Evolutionary conservation across 2,888 invertebrate genomes (phyloP), one percentile per base, ranked within the genome.

Genomic region (Platerodrilus igneus): DNA sequence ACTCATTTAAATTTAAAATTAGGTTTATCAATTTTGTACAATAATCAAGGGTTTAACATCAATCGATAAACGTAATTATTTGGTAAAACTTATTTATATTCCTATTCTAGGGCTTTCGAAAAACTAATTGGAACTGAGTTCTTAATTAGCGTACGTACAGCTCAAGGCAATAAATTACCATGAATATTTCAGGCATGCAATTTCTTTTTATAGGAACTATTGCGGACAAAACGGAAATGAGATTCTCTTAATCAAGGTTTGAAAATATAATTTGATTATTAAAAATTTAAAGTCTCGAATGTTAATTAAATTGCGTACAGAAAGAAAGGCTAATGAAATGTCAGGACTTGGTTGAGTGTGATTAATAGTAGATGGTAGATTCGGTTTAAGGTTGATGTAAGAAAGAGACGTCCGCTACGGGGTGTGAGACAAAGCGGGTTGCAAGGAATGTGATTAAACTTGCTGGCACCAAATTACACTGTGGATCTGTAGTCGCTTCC

Each of bases 271-370:
- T 67, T 67, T 66, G 64, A 66, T 65, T 67, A 67, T 67, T 66
- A 67, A 66, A 66, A 66, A 66, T 65, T 64, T 64, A 64, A 66
- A 64, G 63, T 63, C 63, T 62, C 59, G 63, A 66, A 67, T 67
- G 67, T 66, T 68, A 68, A 69, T 69, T 68, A 67, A 68, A 68
- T 68, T 66, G 67, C 64, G 63, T 63, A 59, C 57, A 56, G 62
- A 62, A 63, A 63, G 63, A 65, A 63, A 62, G 63, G 62, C 66
- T 67, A 67, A 67, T 67, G 66, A 67, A 67, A 67, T 66, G 68
- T 68, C 68, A 68, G 63, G 62, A 54, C 62, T 59, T 59, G 56
- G 57, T 59, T 60, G 61, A 60, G 61, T 62, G 63, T 68, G 68
- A 68, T 68, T 67, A 68, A 68, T 68, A 67, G 67, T 60, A 47